Evolutionary conservation across 2,888 invertebrate genomes (phyloP), one percentile per base, ranked within the genome.

Genomic region (Dryobotodes eremita): DNA sequence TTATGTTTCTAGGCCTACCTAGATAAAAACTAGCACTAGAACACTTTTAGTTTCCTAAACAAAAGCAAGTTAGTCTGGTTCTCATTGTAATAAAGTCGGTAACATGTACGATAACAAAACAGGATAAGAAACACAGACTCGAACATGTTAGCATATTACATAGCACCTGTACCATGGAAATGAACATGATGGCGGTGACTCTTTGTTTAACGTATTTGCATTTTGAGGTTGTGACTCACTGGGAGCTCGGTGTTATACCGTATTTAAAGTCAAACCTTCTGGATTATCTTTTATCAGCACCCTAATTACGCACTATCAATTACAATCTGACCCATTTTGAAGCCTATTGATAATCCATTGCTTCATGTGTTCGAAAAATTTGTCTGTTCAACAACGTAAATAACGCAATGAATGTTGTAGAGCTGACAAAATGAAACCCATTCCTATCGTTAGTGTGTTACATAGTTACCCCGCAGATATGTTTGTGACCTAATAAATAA

Each of bases 61-160:
- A 80, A 80, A 80, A 81, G 75, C 80, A 20, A 57, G 75, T 75
- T 75, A 75, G 55, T 80, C 81, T 75, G 82, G 80, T 80, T 80
- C 55, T 62, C 80, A 80, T 68, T 81, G 81, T 65, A 46, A 80
- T 59, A 76, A 82, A 55, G 46, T 65, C 48, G 26, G 65, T 70
- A 53, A 75, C 75, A 13, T 23, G 23, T 31, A 53, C 46, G 80
- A 82, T 70, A 80, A n/a, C 59, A 80, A 75, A 46, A 75, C 53
- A 48, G 69, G 82, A 70, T 80, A 82, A 75, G 81, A 80, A 80
- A 80, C 36, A 55, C 55, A 31, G 20, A 80, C 36, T 80, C 13
- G 50, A 20, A 66, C 80, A 53, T 65, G 71, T 64, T 62, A 31
- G 42, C 55, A n/a, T 79, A 79, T 65, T n/a, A 42, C 31, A 50